Evolutionary conservation across 2,113 vertebrate species (phyloP).

Genomic region (Hyla sarda): DNA sequence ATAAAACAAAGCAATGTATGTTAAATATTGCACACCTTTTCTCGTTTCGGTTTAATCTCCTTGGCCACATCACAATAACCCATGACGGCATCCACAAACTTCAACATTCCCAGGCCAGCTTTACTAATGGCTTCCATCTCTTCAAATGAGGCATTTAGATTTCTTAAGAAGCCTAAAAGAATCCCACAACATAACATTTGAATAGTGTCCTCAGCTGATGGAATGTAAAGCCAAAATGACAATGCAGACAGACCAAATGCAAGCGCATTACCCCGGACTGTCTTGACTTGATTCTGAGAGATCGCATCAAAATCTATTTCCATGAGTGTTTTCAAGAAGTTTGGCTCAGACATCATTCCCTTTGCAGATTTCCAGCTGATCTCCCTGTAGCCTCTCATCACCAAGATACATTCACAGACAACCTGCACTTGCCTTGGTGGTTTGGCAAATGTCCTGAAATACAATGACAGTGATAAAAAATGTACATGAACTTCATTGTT

Average conservation of each 20-base stretch:
- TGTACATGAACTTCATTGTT: neutral
- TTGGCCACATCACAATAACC: slow-evolving; percentile 89
- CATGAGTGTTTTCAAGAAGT: slow-evolving; percentile 89
- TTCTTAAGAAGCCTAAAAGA: slow-evolving; percentile 82
- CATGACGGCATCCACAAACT: slow-evolving; percentile 93
- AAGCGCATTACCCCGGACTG: slow-evolving; percentile 78
- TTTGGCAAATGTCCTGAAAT: slow-evolving; percentile 89
- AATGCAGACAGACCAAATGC: neutral
- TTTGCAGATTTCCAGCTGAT: slow-evolving; percentile 92
- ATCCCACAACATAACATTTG: neutral
- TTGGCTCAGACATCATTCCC: slow-evolving; percentile 95
- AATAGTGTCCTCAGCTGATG: neutral
- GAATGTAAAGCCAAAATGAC: neutral
- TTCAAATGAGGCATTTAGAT: slow-evolving; percentile 81
- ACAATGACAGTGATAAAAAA: neutral
- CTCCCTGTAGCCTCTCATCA: slow-evolving; percentile 90
- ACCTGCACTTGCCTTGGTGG: slow-evolving; percentile 92
- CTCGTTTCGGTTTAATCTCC: slow-evolving; percentile 92
- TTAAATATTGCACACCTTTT: slow-evolving; percentile 75
- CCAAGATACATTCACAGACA: slow-evolving; percentile 94
- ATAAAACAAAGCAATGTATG: slow-evolving; percentile 30
- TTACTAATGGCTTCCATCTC: slow-evolving; percentile 95
- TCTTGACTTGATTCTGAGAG: slow-evolving; percentile 79
- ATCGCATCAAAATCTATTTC: slow-evolving; percentile 90
- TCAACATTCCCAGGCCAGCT: slow-evolving; percentile 93